These are phyloP conservation scores for Macrosiphum euphorbiae DNA, from an alignment of 2,888 invertebrate genomes.

Conservation along the genomic window DNA sequence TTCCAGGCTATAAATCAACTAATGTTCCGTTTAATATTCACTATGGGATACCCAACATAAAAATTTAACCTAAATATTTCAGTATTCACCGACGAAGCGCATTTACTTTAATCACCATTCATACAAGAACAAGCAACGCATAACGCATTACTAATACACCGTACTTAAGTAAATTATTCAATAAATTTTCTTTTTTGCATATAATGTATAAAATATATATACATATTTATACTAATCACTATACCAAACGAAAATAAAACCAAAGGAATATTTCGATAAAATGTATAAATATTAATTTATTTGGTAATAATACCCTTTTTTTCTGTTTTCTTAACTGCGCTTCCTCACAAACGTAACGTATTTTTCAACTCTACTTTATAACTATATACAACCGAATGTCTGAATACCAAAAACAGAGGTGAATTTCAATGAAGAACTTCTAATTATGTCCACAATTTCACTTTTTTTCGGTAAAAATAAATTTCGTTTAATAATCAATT, in stretches of 20 bases:
- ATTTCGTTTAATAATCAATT: neutral
- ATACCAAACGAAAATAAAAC: neutral
- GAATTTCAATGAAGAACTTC: constrained; percentile 10
- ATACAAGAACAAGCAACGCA: constrained; percentile 24
- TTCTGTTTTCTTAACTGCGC: neutral
- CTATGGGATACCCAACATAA: too few relatives aligned
- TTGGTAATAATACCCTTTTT: neutral
- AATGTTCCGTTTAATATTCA: constrained; percentile 32
- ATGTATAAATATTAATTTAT: constrained; percentile 9
- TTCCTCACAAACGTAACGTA: neutral
- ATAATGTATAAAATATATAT: neutral
- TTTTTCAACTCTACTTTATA: neutral
- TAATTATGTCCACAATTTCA: neutral
- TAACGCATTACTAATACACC: neutral
- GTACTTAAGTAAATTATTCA: constrained; percentile 36
- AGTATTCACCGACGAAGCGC: neutral
- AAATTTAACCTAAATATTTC: constrained; percentile 22
- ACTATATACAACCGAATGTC: neutral
- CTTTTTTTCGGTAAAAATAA: neutral
- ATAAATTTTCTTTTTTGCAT: neutral
- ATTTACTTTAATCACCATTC: constrained; percentile 25
- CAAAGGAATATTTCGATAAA: neutral
- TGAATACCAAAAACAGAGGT: neutral
- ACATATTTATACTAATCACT: neutral
- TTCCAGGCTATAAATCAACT: constrained; percentile 11